Evolutionary conservation across 2,888 invertebrate genomes (phyloP).

Genomic region (Lasioglossum vierecki): DNA sequence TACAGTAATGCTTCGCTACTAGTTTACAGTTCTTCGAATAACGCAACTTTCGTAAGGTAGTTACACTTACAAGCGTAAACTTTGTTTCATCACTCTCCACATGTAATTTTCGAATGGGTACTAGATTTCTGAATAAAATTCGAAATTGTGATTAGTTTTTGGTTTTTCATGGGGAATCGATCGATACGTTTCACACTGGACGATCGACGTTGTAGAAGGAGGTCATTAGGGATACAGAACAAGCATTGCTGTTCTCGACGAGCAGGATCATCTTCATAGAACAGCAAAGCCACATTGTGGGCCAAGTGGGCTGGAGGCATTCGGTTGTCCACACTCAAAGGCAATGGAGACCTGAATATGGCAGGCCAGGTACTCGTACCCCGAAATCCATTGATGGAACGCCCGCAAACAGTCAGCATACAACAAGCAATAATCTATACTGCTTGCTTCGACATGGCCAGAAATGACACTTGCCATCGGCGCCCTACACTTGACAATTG

Average conservation of each 20-base stretch:
- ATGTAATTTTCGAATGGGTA: neutral
- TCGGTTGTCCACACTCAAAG: conserved; percentile 59
- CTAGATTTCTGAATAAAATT: neutral
- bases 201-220: neutral
- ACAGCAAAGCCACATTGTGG: conserved; percentile 56
- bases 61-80: neutral
- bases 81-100: neutral
- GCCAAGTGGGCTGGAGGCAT: conserved; percentile 54
- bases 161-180: neutral
- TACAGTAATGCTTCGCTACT: neutral
- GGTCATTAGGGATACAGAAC: conserved; percentile 14
- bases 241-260: conserved; percentile 11
- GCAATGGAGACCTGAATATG: conserved; percentile 57
- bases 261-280: conserved; percentile 51
- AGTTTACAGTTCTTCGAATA: neutral
- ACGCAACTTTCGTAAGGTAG: neutral
- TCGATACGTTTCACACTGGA: neutral
- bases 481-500: conserved; percentile 13
- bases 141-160: neutral
- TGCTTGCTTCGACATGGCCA: conserved; percentile 34
- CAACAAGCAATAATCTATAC: conserved; percentile 40
- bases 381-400: conserved; percentile 52
- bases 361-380: conserved; percentile 48
- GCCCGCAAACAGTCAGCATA: conserved; percentile 41
- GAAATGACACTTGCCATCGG: conserved; percentile 38